These are phyloP conservation scores for Latrodectus geometricus DNA, from an alignment of 1,140 invertebrate species.

Conservation along the genomic window DNA sequence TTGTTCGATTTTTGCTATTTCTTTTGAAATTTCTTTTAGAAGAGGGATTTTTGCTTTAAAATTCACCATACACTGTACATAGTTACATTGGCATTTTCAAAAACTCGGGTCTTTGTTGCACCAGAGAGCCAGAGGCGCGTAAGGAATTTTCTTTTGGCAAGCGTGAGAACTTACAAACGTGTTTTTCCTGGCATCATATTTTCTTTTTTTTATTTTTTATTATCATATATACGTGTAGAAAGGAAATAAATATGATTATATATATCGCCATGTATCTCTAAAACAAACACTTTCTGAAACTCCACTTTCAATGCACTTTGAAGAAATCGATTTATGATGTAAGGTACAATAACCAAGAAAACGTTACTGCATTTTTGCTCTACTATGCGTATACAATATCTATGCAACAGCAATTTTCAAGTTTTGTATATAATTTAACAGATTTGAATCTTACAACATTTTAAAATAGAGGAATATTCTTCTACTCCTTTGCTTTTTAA, in stretches of 20 bases:
- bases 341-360: no score
- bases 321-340: background rate
- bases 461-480: no score
- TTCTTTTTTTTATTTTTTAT: background rate
- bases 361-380: no score
- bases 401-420: no score
- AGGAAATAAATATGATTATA: background rate
- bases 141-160: constrained; percentile 16
- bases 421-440: no score
- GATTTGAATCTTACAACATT: no score
- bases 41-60: background rate
- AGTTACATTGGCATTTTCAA: constrained; percentile 17
- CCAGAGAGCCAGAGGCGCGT: background rate
- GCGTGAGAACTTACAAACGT: constrained; percentile 26
- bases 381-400: no score
- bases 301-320: background rate
- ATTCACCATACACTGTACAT: constrained; percentile 18
- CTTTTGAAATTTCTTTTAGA: background rate
- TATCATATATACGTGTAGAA: background rate
- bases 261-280: background rate
- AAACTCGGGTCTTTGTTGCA: background rate
- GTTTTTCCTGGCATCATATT: background rate
- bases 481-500: no score
- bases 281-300: background rate
- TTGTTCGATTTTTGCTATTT: background rate